Evolutionary conservation across 2,888 invertebrate species (phyloP).

Genomic region (Pandemis corylana): DNA sequence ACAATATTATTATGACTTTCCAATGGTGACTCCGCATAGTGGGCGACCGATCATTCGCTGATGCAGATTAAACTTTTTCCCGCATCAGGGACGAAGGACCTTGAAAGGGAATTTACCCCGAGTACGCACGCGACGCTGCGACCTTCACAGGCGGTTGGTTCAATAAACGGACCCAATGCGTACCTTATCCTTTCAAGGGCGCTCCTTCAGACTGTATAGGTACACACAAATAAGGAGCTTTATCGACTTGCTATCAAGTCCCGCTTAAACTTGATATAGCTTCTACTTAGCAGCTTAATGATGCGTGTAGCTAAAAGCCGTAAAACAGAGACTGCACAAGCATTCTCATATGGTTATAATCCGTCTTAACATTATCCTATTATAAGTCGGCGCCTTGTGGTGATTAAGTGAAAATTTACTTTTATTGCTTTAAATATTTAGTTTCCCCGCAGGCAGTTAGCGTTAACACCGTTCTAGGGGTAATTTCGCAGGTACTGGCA

Average conservation of each 20-base stretch:
- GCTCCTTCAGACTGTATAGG: conserved; percentile 57
- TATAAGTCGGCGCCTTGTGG: conserved; percentile 21
- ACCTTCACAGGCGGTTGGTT: conserved; percentile 68
- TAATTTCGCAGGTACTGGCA: conserved; percentile 33
- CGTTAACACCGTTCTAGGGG: conserved; percentile 19
- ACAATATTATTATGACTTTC: background rate
- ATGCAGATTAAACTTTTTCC: conserved; percentile 17
- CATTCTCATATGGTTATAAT: conserved; percentile 9
- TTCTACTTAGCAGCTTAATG: conserved; percentile 5
- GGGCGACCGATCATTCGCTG: background rate
- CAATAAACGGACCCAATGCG: conserved; percentile 61
- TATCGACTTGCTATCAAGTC: conserved; percentile 45
- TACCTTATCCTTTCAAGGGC: conserved; percentile 70
- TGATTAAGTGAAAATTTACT: conserved; percentile 49
- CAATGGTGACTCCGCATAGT: background rate
- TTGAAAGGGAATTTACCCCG: conserved; percentile 52
- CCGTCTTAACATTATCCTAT: conserved; percentile 24
- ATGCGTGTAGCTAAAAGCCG: background rate
- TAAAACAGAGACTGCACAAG: background rate
- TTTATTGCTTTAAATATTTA: conserved; percentile 56
- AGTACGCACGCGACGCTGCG: conserved; percentile 51
- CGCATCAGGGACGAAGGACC: conserved; percentile 41
- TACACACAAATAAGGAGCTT: conserved; percentile 50
- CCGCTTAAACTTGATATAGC: background rate
- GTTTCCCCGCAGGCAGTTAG: conserved; percentile 41